Evolutionary conservation across 2,113 vertebrate genomes (phyloP).

Genomic region (Bagarius yarrelli): DNA sequence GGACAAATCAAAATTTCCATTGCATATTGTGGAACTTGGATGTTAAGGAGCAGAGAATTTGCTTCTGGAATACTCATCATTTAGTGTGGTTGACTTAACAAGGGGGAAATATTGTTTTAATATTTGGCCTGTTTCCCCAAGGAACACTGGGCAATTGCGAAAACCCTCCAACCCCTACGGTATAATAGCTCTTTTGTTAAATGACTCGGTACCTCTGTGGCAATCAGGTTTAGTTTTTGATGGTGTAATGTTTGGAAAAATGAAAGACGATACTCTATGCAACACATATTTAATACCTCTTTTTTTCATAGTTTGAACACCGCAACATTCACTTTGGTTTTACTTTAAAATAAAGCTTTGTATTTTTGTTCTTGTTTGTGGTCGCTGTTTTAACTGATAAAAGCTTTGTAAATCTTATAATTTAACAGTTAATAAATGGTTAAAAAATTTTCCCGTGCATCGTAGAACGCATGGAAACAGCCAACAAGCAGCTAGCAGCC

Average conservation of each 20-base stretch:
- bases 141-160: slow-evolving; percentile 39
- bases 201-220: neutral
- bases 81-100: slow-evolving; percentile 48
- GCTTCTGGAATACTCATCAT: slow-evolving; percentile 46
- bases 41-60: slow-evolving; percentile 29
- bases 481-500: slow-evolving; percentile 93
- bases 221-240: neutral
- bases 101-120: slow-evolving; percentile 58
- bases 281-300: neutral
- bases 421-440: no score
- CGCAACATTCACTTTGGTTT: neutral
- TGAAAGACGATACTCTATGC: neutral
- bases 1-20: slow-evolving; percentile 34
- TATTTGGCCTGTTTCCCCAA: slow-evolving; percentile 47
- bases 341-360: neutral
- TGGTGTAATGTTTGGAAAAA: neutral
- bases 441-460: slow-evolving; percentile 25
- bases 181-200: slow-evolving; percentile 54
- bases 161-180: slow-evolving; percentile 29
- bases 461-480: slow-evolving; percentile 94
- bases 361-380: neutral
- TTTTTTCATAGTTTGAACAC: neutral
- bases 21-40: slow-evolving; percentile 27
- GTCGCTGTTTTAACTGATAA: neutral
- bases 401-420: neutral